These are phyloP conservation scores for Ctenopoma multispine DNA, from an alignment of 2,797 vertebrate species.

Conservation along the genomic window DNA sequence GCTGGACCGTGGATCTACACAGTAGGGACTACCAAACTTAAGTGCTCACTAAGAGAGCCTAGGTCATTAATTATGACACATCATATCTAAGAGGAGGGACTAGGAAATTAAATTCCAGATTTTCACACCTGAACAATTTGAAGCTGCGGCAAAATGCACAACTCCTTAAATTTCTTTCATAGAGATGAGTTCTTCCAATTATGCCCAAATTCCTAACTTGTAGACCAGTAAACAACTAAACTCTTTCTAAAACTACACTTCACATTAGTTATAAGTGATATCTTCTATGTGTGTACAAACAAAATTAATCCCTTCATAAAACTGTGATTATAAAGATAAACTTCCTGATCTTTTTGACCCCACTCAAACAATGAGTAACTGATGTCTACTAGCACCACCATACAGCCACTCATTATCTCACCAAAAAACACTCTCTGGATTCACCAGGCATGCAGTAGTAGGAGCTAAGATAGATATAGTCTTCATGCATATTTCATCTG, in stretches of 20 bases:
- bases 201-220: neutral
- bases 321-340: neutral
- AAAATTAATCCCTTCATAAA: neutral
- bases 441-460: conserved; percentile 10
- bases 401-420: conserved; percentile 8
- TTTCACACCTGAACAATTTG: neutral
- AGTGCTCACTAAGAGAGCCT: conserved; percentile 3
- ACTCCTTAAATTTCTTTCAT: neutral
- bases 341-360: neutral
- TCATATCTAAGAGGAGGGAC: neutral
- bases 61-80: conserved; percentile 3
- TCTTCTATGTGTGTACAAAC: neutral
- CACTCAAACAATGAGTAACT: conserved; percentile 1
- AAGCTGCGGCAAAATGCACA: neutral
- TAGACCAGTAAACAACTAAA: neutral
- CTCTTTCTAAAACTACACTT: neutral
- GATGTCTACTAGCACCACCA: neutral
- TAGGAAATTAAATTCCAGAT: neutral
- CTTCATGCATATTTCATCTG: conserved; percentile 68
- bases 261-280: neutral
- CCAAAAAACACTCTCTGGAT: conserved; percentile 29
- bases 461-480: conserved; percentile 30
- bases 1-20: neutral
- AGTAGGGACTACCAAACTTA: conserved; percentile 25
- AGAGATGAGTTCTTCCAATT: neutral